Evolutionary conservation across 2,113 vertebrate genomes (phyloP).

Genomic region (Myotis davidii): DNA sequence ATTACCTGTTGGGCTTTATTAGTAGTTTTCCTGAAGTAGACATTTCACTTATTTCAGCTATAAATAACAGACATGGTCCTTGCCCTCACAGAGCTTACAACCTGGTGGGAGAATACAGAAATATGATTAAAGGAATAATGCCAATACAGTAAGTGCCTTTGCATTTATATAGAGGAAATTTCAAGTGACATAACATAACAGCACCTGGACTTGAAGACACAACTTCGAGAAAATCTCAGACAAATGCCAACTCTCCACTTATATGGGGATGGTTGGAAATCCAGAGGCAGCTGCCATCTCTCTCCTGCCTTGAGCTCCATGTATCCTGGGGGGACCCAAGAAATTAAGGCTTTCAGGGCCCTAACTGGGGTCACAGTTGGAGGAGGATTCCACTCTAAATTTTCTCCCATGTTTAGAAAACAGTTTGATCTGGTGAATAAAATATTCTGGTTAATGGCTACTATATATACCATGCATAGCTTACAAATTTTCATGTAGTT

Average conservation of each 20-base stretch:
- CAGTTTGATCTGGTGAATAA: background rate
- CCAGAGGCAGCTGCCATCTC: background rate
- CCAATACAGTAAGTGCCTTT: background rate
- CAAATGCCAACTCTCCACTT: background rate
- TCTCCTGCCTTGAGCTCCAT: background rate
- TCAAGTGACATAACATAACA: background rate
- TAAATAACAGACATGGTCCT: background rate
- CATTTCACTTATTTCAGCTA: background rate
- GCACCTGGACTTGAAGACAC: background rate
- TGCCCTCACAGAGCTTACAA: background rate
- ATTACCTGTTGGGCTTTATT: conserved; percentile 22
- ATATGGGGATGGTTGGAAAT: background rate
- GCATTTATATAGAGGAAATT: background rate
- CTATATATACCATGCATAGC: background rate
- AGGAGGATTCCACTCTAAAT: conserved; percentile 25
- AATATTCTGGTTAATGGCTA: conserved; percentile 39
- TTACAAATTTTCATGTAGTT: conserved; percentile 33
- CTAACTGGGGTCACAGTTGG: background rate
- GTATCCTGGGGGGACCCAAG: background rate
- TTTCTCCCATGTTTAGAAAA: conserved; percentile 47
- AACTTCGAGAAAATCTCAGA: background rate
- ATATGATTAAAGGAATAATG: background rate
- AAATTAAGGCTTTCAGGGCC: conserved; percentile 10
- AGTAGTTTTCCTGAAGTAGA: background rate
- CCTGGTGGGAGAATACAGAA: background rate